phyloP scores from a whole-genome alignment of 2,888 invertebrate genomes.

The Brachyptera risi region DNA sequence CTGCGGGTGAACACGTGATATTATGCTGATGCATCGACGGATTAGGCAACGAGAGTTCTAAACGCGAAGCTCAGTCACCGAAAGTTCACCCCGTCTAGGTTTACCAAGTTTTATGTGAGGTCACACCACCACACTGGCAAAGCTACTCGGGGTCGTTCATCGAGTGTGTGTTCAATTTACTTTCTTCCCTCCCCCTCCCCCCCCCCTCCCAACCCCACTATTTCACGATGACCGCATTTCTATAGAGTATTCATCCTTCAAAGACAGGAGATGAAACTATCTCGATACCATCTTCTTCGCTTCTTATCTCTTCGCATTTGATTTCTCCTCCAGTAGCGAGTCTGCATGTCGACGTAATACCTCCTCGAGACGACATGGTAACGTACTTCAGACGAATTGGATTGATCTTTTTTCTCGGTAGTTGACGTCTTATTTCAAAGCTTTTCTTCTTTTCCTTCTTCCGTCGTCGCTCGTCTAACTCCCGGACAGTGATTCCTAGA shows the following conservation, averaged over 20 bases:
- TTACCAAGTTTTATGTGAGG: no score
- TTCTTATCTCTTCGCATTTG: background rate
- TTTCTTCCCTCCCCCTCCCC: no score
- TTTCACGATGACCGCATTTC: no score
- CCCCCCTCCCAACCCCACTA: no score
- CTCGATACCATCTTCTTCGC: background rate
- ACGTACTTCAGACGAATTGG: background rate
- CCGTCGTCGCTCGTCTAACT: background rate
- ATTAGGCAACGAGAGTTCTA: no score
- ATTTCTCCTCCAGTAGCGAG: background rate
- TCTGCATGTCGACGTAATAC: background rate
- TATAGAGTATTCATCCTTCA: background rate
- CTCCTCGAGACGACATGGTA: background rate
- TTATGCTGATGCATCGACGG: no score
- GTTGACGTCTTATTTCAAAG: conserved; percentile 1
- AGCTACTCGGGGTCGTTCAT: background rate
- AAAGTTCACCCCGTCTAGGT: no score
- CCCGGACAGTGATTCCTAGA: conserved; percentile 13
- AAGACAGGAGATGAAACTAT: background rate
- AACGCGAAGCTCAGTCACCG: no score
- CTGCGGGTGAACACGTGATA: no score
- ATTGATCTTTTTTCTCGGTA: conserved; percentile 13
- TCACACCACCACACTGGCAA: background rate
- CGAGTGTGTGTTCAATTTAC: no score
- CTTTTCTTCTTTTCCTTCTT: background rate